phyloP scores from a whole-genome alignment of 2,113 vertebrate species.

The Corythaeola cristata region DNA sequence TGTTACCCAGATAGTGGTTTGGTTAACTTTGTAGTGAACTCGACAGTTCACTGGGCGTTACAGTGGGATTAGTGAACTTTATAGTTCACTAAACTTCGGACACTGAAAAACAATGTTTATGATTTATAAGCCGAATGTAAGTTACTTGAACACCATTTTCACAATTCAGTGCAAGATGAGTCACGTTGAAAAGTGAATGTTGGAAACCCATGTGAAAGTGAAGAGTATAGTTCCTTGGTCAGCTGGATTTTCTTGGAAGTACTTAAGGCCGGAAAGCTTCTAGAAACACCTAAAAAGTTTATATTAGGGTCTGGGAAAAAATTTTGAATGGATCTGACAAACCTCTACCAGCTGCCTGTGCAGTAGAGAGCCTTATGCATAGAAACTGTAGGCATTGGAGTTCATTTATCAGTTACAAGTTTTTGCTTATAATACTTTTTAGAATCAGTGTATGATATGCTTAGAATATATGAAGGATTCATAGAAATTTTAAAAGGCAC shows the following conservation, averaged over 20 bases:
- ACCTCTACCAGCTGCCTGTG: neutral
- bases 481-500: neutral
- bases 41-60: neutral
- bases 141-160: neutral
- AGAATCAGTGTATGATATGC: neutral
- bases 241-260: neutral
- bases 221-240: neutral
- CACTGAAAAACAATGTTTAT: neutral
- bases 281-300: neutral
- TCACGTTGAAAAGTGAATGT: neutral
- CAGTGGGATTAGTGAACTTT: neutral
- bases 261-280: neutral
- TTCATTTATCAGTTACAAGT: neutral
- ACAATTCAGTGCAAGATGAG: neutral
- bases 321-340: neutral
- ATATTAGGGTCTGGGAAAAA: neutral
- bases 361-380: neutral
- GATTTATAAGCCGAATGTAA: neutral
- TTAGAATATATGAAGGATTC: neutral
- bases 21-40: neutral
- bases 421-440: neutral
- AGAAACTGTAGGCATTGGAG: neutral
- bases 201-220: neutral
- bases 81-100: neutral
- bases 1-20: neutral